phyloP scores from a whole-genome alignment of 2,888 invertebrate genomes.

The Unio pictorum region DNA sequence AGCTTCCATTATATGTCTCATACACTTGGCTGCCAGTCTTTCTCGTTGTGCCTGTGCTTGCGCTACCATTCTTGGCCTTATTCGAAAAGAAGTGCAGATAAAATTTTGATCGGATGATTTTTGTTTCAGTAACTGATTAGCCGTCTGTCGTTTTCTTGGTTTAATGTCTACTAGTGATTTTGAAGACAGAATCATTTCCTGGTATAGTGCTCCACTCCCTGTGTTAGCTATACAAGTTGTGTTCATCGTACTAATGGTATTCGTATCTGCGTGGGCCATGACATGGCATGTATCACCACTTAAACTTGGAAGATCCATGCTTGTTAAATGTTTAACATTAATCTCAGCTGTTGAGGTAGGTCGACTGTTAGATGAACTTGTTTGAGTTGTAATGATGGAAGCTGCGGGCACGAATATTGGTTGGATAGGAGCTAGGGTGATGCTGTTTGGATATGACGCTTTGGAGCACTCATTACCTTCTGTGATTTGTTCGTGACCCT shows the following conservation, averaged over 20 bases:
- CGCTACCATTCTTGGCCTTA: slow-evolving; percentile 33
- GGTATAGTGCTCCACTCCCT: slow-evolving; percentile 46
- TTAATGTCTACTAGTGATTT: slow-evolving; percentile 53
- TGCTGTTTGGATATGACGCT: no score
- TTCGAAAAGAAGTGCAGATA: slow-evolving; percentile 58
- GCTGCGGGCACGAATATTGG: no score
- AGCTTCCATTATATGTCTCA: slow-evolving; percentile 19
- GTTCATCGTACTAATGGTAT: slow-evolving; percentile 31
- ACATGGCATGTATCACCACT: slow-evolving; percentile 16
- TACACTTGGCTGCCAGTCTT: slow-evolving; percentile 15
- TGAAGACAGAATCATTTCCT: slow-evolving; percentile 58
- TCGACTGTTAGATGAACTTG: slow-evolving; percentile 1
- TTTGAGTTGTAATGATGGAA: neutral
- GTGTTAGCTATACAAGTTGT: slow-evolving; percentile 39
- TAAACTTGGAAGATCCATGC: neutral
- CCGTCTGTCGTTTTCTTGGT: slow-evolving; percentile 49
- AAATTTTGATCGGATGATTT: slow-evolving; percentile 49
- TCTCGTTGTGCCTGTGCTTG: slow-evolving; percentile 36
- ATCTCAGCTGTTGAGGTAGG: no score
- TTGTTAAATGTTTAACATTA: no score
- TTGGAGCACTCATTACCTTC: no score
- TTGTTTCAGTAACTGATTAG: slow-evolving; percentile 53
- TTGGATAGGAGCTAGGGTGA: no score
- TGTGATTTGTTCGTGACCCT: no score
- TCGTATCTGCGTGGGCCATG: slow-evolving; percentile 22